Conservation (phyloP, 2,797 vertebrate genomes). For the Urocyon cinereoargenteus region DNA sequence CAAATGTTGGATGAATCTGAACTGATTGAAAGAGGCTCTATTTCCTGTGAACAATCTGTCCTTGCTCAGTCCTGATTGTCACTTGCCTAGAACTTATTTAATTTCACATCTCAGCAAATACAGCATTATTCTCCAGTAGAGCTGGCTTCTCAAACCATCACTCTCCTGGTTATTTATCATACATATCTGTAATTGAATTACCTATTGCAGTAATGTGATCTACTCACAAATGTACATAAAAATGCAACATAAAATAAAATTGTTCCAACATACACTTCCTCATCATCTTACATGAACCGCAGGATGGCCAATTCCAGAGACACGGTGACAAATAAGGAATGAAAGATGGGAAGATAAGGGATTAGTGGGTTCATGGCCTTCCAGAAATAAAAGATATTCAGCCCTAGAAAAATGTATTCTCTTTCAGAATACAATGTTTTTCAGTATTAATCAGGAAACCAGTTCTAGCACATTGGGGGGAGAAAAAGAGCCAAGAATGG, state of each 20-base stretch:
- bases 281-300: not conserved
- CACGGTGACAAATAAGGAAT: not conserved
- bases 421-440: not conserved
- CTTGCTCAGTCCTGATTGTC: conserved; percentile 47
- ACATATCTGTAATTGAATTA: conserved; percentile 79
- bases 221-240: conserved; percentile 73
- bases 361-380: not conserved
- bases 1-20: not conserved
- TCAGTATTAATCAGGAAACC: not conserved
- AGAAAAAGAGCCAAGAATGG: not conserved
- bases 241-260: conserved; percentile 72
- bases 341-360: not conserved
- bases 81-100: conserved; percentile 62
- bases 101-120: conserved; percentile 77
- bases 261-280: not conserved
- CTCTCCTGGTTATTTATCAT: conserved; percentile 67
- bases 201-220: conserved; percentile 69
- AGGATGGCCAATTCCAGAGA: conserved; percentile 24
- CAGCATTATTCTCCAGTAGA: conserved; percentile 39
- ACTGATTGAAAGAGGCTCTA: not conserved
- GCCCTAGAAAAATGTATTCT: not conserved
- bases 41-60: conserved; percentile 32
- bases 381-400: not conserved
- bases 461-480: not conserved
- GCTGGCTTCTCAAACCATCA: conserved; percentile 28